Evolutionary conservation across 2,888 invertebrate genomes (phyloP).

Genomic region (Taenaris catops): DNA sequence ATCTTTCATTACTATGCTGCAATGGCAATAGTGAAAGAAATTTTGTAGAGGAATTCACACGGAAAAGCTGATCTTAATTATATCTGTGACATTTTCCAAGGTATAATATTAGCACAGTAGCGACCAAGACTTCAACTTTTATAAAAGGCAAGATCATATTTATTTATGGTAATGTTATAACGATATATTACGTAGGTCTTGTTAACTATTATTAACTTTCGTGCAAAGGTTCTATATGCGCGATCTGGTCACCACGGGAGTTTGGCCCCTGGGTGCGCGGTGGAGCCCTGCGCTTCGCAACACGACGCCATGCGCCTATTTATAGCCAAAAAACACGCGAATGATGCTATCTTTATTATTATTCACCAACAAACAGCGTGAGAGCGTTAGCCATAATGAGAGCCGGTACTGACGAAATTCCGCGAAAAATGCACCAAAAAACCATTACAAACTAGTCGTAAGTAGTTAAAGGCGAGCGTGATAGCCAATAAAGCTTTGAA

Average conservation of each 20-base stretch:
- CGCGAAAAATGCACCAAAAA: constrained; percentile 57
- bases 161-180: too few species aligned
- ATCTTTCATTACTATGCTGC: too few species aligned
- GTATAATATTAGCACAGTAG: too few species aligned
- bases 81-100: too few species aligned
- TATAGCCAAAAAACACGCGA: constrained; percentile 68
- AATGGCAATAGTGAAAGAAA: too few species aligned
- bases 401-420: constrained; percentile 47
- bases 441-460: constrained; percentile 56
- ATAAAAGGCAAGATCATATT: too few species aligned
- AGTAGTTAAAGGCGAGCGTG: constrained; percentile 57
- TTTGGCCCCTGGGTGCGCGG: constrained; percentile 51
- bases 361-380: constrained; percentile 55
- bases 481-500: constrained; percentile 69
- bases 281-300: constrained; percentile 47
- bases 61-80: too few species aligned
- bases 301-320: constrained; percentile 43
- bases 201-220: constrained; percentile 30
- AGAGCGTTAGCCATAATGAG: constrained; percentile 49
- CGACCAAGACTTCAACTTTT: too few species aligned
- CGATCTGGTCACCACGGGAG: constrained; percentile 39
- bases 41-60: too few species aligned
- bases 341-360: constrained; percentile 41
- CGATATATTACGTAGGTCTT: constrained; percentile 31
- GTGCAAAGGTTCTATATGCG: constrained; percentile 65